Evolutionary conservation across 1,140 invertebrate genomes (phyloP), one percentile per base, ranked within the genome.

Genomic region (Zaprionus nigranus): DNA sequence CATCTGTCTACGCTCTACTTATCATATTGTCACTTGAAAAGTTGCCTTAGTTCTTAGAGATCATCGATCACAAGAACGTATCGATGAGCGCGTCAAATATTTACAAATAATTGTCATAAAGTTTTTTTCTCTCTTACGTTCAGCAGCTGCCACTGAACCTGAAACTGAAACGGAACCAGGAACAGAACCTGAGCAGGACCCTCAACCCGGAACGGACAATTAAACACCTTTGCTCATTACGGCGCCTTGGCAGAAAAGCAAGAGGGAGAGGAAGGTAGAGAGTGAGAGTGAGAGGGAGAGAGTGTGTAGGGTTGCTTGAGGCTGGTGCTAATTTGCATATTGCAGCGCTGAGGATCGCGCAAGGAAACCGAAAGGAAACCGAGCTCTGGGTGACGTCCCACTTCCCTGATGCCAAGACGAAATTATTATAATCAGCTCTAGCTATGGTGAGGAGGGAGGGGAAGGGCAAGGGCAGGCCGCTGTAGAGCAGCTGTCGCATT

Each of bases 171-270:
- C 34, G 53, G 46, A 59, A 59, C 34, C 56, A 30, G 20, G 46
- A 58, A 22, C 36, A 22, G 65, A 60, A 51, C 20, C 28, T 17
- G 34, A 61, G 58, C 40, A 46, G 40, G 40, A 17, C 81, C 57
- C 68, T 63, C 69, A 49, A 63, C 22, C 65, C 36, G 46, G 67
- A 69, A 69, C 26, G 58, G 65, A 90, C 81, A 88, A 88, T 88
- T 85, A 88, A 88, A 88, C 85, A 90, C 84, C 85, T 85, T 79
- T 76, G 78, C 81, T 84, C 75, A 88, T 88, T 88, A 88, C 70
- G 53, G 36, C 40, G 49, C 26, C 63, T 43, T 59, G 11, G 17
- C 17, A 24, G n/a, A 46, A 22, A n/a, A 46, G 38, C 7, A 24
- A 61, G 26, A 61, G 36, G 6, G 26, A 46, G 26, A 61, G 36